Evolutionary conservation across 2,888 invertebrate species (phyloP).

Genomic region (Torymus tubicola): DNA sequence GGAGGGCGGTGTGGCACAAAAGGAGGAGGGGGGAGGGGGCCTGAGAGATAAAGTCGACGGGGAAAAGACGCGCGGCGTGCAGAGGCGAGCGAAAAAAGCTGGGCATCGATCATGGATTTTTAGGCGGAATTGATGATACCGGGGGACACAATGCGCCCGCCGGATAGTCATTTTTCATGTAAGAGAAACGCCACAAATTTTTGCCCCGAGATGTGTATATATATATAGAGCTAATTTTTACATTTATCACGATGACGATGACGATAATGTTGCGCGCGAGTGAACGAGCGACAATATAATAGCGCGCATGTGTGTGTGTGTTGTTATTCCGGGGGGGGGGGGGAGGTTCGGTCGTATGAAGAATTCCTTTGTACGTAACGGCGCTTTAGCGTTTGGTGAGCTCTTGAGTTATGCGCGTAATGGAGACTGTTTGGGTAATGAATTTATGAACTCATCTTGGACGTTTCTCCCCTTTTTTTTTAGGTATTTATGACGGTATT

Average conservation of each 20-base stretch:
- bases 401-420: background rate
- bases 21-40: background rate
- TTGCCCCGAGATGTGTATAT: background rate
- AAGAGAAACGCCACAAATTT: constrained; percentile 12
- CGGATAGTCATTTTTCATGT: constrained; percentile 28
- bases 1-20: background rate
- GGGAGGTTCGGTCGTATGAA: no score
- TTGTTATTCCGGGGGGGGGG: no score
- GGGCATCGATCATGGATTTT: constrained; percentile 48
- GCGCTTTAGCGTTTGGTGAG: background rate
- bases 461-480: no score
- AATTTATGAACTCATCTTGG: background rate
- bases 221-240: constrained; percentile 35
- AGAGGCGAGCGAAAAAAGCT: no score
- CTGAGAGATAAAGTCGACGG: constrained; percentile 26
- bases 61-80: constrained; percentile 29
- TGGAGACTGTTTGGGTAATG: background rate
- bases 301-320: no score
- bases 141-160: constrained; percentile 1
- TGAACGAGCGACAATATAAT: no score
- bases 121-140: constrained; percentile 42
- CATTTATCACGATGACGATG: constrained; percentile 27
- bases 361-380: background rate
- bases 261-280: no score
- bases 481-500: no score